Percentiles rank a stretch among this genome's conserved stretches.
phyloP scores from a whole-genome alignment of 2,888 invertebrate genomes.

The Netelia fuscicornis region DNA sequence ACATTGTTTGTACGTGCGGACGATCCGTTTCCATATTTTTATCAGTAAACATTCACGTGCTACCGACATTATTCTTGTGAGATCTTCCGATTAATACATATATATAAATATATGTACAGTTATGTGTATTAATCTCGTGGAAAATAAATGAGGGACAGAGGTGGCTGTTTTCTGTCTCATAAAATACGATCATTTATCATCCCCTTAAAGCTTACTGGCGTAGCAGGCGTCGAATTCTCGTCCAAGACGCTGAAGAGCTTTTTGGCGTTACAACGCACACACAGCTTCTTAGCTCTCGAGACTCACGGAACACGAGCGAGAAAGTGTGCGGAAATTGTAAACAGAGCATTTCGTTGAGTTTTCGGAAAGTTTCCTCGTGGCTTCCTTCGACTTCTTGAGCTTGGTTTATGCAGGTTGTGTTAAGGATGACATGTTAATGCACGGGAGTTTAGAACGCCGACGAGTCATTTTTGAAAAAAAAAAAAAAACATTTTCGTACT shows the following conservation, averaged over 20 bases:
- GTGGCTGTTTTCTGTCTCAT: too few species aligned
- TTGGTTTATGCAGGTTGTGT: not conserved
- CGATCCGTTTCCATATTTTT: slow-evolving; percentile 12
- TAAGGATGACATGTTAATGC: not conserved
- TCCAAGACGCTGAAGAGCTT: not conserved
- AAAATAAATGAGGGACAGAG: too few species aligned
- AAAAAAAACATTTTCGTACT: too few species aligned
- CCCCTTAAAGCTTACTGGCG: not conserved
- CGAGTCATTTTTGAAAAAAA: too few species aligned
- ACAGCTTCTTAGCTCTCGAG: not conserved
- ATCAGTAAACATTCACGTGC: slow-evolving; percentile 19
- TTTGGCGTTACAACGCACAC: too few species aligned
- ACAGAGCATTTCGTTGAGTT: slow-evolving; percentile 34
- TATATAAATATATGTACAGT: not conserved
- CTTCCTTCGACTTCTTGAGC: not conserved
- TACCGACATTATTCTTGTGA: slow-evolving; percentile 19
- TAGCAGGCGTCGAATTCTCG: not conserved
- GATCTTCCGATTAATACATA: not conserved
- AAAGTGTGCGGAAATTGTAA: slow-evolving; percentile 23
- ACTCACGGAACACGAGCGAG: slow-evolving; percentile 8
- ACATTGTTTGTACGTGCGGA: not conserved
- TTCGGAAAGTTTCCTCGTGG: slow-evolving; percentile 5
- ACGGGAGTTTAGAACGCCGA: too few species aligned
- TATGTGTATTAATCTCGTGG: not conserved
- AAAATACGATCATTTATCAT: too few species aligned